Evolutionary conservation across 1,140 invertebrate genomes (phyloP).

Genomic region (Lordiphosa stackelbergi): DNA sequence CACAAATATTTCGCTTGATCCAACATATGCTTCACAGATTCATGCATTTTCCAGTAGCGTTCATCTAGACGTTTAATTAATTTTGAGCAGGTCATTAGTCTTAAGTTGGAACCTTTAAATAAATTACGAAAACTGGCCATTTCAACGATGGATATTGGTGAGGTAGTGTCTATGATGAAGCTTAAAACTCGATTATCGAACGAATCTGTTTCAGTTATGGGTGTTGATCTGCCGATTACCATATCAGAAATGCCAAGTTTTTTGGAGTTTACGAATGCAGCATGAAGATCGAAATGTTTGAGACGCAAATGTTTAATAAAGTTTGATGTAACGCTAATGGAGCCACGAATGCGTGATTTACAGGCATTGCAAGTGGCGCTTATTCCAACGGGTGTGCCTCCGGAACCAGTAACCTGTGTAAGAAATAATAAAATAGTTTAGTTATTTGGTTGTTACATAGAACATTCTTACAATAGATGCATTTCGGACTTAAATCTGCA

Average conservation of each 20-base stretch:
- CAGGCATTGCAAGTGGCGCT: conserved; percentile 32
- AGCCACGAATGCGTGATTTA: conserved; percentile 20
- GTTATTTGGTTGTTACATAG: too few relatives aligned
- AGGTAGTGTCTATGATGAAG: conserved; percentile 21
- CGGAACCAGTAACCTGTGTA: conserved; percentile 6
- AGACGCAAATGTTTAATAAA: conserved; percentile 34
- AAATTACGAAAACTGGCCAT: conserved; percentile 19
- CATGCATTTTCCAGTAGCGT: conserved; percentile 13
- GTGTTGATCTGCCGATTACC: background rate
- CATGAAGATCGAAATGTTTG: conserved; percentile 23
- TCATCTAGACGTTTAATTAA: conserved; percentile 12
- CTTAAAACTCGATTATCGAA: conserved; percentile 23
- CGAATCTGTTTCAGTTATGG: conserved; percentile 4
- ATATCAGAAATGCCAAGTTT: conserved; percentile 10
- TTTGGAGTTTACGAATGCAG: conserved; percentile 19
- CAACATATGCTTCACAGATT: conserved; percentile 3
- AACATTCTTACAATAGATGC: too few relatives aligned
- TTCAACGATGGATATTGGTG: conserved; percentile 16
- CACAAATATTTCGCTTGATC: conserved; percentile 23
- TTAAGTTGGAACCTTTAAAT: conserved; percentile 21
- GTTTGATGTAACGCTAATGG: conserved; percentile 26
- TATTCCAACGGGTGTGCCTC: conserved; percentile 15
- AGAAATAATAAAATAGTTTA: background rate
- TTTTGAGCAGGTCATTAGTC: conserved; percentile 9
- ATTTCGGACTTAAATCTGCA: too few relatives aligned